Percentiles rank a stretch among this genome's conserved stretches.
Evolutionary conservation across 2,888 invertebrate genomes (phyloP).

Genomic region (Xylocampa areola): DNA sequence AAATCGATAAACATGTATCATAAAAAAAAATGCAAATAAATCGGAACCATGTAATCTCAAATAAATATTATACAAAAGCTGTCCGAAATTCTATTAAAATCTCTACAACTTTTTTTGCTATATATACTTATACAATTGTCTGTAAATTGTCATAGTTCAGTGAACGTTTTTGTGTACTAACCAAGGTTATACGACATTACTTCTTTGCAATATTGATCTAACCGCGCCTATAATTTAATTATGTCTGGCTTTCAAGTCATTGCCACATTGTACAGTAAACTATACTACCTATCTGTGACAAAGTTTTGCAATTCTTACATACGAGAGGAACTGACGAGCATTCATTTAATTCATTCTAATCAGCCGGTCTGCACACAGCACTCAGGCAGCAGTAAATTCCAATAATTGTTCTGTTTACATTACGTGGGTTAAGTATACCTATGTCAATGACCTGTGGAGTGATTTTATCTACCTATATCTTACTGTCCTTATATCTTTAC

Average conservation of each 20-base stretch:
- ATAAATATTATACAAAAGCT: too few species aligned
- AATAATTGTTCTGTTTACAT: conserved; percentile 67
- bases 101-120: neutral
- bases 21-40: too few species aligned
- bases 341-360: conserved; percentile 60
- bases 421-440: conserved; percentile 44
- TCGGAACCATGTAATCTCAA: too few species aligned
- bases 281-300: conserved; percentile 8
- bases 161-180: conserved; percentile 54
- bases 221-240: conserved; percentile 62
- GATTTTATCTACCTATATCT: conserved; percentile 33
- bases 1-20: too few species aligned
- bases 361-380: conserved; percentile 39
- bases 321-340: conserved; percentile 34
- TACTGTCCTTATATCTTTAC: conserved; percentile 1
- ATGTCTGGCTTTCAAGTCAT: conserved; percentile 41
- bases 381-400: conserved; percentile 40
- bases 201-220: conserved; percentile 62
- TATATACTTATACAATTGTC: conserved; percentile 7
- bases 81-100: conserved; percentile 8
- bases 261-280: conserved; percentile 7
- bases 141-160: conserved; percentile 54
- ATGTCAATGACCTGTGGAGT: conserved; percentile 61
- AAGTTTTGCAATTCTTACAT: conserved; percentile 2
- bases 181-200: conserved; percentile 58